phyloP scores from a whole-genome alignment of 2,113 vertebrate species.

The Hemichromis elongatus region DNA sequence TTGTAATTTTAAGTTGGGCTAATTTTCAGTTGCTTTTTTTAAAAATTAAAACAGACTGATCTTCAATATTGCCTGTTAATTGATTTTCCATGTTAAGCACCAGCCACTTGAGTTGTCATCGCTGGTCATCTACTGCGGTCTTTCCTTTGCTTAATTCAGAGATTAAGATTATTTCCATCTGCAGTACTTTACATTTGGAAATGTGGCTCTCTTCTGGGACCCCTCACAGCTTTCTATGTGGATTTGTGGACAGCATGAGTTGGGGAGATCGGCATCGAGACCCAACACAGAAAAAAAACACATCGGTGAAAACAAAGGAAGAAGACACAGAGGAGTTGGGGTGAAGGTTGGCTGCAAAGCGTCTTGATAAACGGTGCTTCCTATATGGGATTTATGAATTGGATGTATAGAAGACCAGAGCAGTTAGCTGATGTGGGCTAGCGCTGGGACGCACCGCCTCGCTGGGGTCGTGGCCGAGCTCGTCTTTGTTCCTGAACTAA shows the following conservation, averaged over 20 bases:
- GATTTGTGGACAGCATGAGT: not conserved
- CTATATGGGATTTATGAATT: not conserved
- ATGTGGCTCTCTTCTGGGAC: not conserved
- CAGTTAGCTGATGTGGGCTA: not conserved
- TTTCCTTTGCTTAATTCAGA: not conserved
- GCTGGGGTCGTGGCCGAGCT: not conserved
- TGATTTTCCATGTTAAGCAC: not conserved
- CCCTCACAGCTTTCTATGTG: not conserved
- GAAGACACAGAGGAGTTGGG: not conserved
- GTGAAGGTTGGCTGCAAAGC: not conserved
- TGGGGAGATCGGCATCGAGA: not conserved
- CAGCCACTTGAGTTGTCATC: not conserved
- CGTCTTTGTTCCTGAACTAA: not conserved
- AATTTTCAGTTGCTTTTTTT: conserved; percentile 37
- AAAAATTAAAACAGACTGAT: conserved; percentile 47
- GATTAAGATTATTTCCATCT: not conserved
- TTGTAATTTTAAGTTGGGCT: conserved; percentile 18
- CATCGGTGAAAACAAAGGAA: not conserved
- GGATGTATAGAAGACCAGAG: not conserved
- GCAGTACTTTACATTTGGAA: not conserved
- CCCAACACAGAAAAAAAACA: not conserved
- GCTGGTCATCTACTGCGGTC: not conserved
- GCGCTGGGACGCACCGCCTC: not conserved
- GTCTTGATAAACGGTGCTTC: not conserved
- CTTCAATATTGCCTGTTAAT: not conserved